phyloP scores from a whole-genome alignment of 2,797 vertebrate genomes.

The Echeneis naucrates region DNA sequence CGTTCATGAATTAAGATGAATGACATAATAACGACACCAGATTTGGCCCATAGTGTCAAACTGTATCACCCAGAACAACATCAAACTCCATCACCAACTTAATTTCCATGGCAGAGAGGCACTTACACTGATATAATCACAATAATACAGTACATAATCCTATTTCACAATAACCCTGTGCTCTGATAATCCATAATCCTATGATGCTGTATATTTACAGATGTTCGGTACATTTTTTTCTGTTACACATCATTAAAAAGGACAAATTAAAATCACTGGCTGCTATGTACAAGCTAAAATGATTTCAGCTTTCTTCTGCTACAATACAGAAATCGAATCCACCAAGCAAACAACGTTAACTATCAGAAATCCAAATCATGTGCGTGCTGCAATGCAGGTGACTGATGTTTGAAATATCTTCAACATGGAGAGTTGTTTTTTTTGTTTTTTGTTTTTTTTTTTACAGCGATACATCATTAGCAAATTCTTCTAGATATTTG shows the following conservation, averaged over 20 bases:
- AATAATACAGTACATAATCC: constrained; percentile 17
- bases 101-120: constrained; percentile 32
- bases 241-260: constrained; percentile 19
- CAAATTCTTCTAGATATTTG: constrained; percentile 17
- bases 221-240: not conserved
- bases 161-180: constrained; percentile 14
- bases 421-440: constrained; percentile 1
- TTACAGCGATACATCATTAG: constrained; percentile 13
- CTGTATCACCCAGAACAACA: constrained; percentile 4
- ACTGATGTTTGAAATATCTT: not conserved
- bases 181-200: too few relatives aligned
- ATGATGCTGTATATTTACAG: constrained; percentile 45
- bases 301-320: not conserved
- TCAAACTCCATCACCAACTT: constrained; percentile 30
- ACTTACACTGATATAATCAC: constrained; percentile 27
- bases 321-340: constrained; percentile 26
- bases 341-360: constrained; percentile 1
- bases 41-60: constrained; percentile 11
- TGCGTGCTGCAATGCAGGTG: not conserved
- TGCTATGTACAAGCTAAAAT: too few relatives aligned
- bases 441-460: too few relatives aligned
- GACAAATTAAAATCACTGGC: constrained; percentile 6
- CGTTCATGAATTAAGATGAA: not conserved
- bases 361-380: constrained; percentile 4
- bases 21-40: constrained; percentile 12